These are phyloP conservation scores for Diachrysia chrysitis DNA, from an alignment of 2,888 invertebrate species.

Conservation along the genomic window DNA sequence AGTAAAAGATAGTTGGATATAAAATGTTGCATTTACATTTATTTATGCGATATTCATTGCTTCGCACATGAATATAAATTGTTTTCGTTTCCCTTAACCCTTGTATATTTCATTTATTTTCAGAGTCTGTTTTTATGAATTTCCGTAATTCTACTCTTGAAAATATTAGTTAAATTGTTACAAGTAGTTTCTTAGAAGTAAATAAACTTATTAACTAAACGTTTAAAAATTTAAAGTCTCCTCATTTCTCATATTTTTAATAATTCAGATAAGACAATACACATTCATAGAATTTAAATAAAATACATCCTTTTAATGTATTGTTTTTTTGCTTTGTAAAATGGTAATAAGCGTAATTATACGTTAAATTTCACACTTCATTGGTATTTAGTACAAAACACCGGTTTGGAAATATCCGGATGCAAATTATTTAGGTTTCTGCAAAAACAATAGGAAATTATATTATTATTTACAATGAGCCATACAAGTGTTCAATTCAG, in stretches of 20 bases:
- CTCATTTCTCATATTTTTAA: slow-evolving; percentile 19
- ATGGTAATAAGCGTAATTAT: slow-evolving; percentile 13
- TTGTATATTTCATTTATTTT: neutral
- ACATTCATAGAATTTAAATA: neutral
- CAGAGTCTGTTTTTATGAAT: neutral
- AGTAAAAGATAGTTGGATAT: neutral
- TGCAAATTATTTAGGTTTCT: slow-evolving; percentile 9
- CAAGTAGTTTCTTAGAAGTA: slow-evolving; percentile 45
- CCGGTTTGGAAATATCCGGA: slow-evolving; percentile 7
- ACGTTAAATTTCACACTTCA: neutral
- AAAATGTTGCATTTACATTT: neutral
- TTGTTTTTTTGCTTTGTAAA: neutral
- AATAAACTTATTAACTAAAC: slow-evolving; percentile 64
- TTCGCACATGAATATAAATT: neutral
- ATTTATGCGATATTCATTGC: slow-evolving; percentile 1
- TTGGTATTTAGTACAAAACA: neutral
- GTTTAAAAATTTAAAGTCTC: slow-evolving; percentile 22
- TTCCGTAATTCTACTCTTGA: neutral
- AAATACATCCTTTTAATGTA: neutral
- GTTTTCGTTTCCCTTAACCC: slow-evolving; percentile 4
- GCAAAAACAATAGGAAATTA: slow-evolving; percentile 40
- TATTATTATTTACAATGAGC: slow-evolving; percentile 8
- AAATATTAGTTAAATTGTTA: no score
- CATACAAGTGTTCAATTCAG: slow-evolving; percentile 8
- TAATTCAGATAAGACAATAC: slow-evolving; percentile 41